Base-by-base conservation (phyloP, 30 jellyfish, hydroid and myxozoan species). In the Clytia hemisphaerica region DNA sequence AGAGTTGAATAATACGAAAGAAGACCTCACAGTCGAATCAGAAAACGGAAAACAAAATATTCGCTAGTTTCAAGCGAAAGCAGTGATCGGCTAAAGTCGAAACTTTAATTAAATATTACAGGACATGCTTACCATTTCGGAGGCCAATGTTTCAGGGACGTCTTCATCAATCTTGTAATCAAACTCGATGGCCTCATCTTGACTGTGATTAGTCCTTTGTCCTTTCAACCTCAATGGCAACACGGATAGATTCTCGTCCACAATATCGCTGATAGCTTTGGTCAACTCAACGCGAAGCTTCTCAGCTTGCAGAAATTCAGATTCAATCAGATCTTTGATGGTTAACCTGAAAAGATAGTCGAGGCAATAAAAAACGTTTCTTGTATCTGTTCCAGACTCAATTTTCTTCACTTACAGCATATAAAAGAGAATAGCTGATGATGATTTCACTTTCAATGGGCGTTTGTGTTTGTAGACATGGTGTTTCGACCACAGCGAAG, bases 161-260 rank as follows among this genome's bases (percentile, higher is more conserved):
- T 91, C 99, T 44, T 91, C 93, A 2, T 90, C 93, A 18, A 81
- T 86, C 34, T 76, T 55, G 44, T 74, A 91, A 42, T 91, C 99
- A 58, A 91, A 91, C 24, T 85, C 90, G 49, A 91, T 91, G 1
- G 95, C 99, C 60, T 91, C 99, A 73, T 91, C 99, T 30, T 93
- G 94, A 42, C 93, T 91, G 67, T 91, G 99, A 50, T 83, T 67
- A 7, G 81, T 95, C n/a, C 95, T 77, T 44, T 67, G 61, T 16
- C 92, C 92, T 71, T 91, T 91, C 29, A 91, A 72, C 80, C 93
- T 94, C 92, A 91, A 64, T 14, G 99, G 99, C 15, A 91, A 77
- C 25, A 63, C 80, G 58, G 54, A 76, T 27, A 88, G 35, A 16
- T 61, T 67, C 21, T 84, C 95, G 50, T 89, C 84, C 9, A 86